Conservation (phyloP, 2,888 invertebrate species). For the Sicus ferrugineus region DNA sequence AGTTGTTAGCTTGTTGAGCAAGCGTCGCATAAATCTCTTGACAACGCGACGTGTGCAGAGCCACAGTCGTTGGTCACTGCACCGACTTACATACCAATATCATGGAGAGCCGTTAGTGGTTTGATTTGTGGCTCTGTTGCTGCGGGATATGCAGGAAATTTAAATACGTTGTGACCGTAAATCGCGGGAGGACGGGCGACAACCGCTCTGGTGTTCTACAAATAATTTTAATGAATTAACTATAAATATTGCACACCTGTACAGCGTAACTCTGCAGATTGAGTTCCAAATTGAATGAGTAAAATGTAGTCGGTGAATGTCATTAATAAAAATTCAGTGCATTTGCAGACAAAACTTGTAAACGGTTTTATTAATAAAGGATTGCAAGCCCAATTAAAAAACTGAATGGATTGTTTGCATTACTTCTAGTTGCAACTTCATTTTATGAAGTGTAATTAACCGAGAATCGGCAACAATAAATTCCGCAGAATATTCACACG, state of each 20-base stretch:
- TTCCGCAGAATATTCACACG: too few relatives aligned
- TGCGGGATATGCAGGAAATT: slow-evolving; percentile 10
- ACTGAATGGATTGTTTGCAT: too few relatives aligned
- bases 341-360: too few relatives aligned
- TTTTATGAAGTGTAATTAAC: too few relatives aligned
- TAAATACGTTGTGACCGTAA: slow-evolving; percentile 1
- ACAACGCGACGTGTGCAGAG: slow-evolving; percentile 43
- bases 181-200: neutral
- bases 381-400: too few relatives aligned
- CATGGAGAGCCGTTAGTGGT: neutral
- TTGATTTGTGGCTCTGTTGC: slow-evolving; percentile 23
- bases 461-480: too few relatives aligned
- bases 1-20: slow-evolving; percentile 29
- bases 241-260: neutral
- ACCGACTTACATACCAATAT: slow-evolving; percentile 14
- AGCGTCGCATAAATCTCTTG: slow-evolving; percentile 39
- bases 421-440: too few relatives aligned
- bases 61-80: slow-evolving; percentile 10
- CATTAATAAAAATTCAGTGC: too few relatives aligned
- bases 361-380: too few relatives aligned
- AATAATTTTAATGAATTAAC: neutral
- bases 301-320: too few relatives aligned
- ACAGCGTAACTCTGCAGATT: neutral
- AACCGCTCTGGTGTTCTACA: neutral
- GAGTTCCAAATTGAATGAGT: neutral